Evolutionary conservation across 2,797 vertebrate species (phyloP), one percentile per base, ranked within the genome.

Genomic region (Alfaro cultratus): DNA sequence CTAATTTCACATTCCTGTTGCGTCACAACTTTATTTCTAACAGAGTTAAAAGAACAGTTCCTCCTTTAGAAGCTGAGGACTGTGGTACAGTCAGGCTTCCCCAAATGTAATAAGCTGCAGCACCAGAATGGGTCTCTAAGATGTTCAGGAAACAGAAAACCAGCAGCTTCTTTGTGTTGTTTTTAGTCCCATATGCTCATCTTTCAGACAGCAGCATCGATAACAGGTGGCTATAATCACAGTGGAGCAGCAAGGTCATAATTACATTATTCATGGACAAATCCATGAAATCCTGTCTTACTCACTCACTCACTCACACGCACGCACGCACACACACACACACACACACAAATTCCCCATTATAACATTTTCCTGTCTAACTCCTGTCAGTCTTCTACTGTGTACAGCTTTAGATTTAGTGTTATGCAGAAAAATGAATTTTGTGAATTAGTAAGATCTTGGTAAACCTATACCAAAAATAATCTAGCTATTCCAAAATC

Each of bases 221-320:
- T 67, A 82, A 79, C 81, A 81, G 34, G 57, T 84, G 81, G 76
- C 82, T 62, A 31, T 23, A 75, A 76, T 84, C 62, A 67, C 57
- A 71, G 76, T 26, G 3, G n/a, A 81, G 36, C 55, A 62, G 21
- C 18, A 31, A 47, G 76, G 60, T 31, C 53, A 51, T 51, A 34
- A 74, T 51, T 78, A 31, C 51, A 60, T 41, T 57, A 73, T 49
- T 84, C 43, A 74, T 47, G 75, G 7, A 4, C 16, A 7, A 83
- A 31, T 43, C 0, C 29, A 13, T n/a, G n/a, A n/a, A n/a, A n/a
- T 55, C 21, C 10, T 29, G 16, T 36, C 8, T 2, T 8, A 13
- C 60, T 1, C 13, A 1, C 62, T 0, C 72, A 1, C n/a, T n/a
- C n/a, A n/a, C n/a, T n/a, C n/a, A n/a, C n/a, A n/a, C n/a, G n/a